These are phyloP conservation scores for Anser cygnoides DNA, from an alignment of 2,113 vertebrate genomes.

Conservation along the genomic window DNA sequence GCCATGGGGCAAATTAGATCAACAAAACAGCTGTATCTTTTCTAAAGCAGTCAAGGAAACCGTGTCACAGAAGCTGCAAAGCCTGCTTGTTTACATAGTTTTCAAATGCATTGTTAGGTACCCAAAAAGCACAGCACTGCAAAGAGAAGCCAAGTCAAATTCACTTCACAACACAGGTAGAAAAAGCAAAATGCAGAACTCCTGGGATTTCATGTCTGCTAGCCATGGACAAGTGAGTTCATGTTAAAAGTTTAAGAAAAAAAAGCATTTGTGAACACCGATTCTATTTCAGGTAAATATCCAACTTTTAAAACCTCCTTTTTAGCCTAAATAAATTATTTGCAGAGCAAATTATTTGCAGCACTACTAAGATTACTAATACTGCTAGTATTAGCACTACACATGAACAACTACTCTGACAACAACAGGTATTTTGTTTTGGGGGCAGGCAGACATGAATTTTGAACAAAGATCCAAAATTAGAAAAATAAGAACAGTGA, in stretches of 20 bases:
- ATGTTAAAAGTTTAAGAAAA: neutral
- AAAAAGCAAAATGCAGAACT: constrained; percentile 39
- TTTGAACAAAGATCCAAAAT: neutral
- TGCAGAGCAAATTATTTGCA: neutral
- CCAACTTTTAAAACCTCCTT: neutral
- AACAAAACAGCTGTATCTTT: neutral
- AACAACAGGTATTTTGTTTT: neutral
- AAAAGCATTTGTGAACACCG: neutral
- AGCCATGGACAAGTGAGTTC: constrained; percentile 2
- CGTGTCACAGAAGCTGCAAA: constrained; percentile 9
- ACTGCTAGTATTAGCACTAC: neutral
- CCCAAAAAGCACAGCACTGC: constrained; percentile 62
- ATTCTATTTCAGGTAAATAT: neutral
- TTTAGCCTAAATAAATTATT: neutral
- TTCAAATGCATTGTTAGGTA: constrained; percentile 45
- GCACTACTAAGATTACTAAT: neutral
- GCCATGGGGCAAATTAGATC: neutral
- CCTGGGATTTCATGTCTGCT: constrained; percentile 54
- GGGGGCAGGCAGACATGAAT: constrained; percentile 62
- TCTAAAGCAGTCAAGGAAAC: constrained; percentile 28
- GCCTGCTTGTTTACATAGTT: neutral
- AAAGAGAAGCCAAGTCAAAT: constrained; percentile 63
- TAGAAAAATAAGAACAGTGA: neutral
- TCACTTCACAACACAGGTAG: constrained; percentile 53
- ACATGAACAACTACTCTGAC: neutral